A percentile compares a stretch with the other conserved stretches of the same genome.
phyloP scores from a whole-genome alignment of 1,140 invertebrate genomes.

The Stenopsyche tienmushanensis region DNA sequence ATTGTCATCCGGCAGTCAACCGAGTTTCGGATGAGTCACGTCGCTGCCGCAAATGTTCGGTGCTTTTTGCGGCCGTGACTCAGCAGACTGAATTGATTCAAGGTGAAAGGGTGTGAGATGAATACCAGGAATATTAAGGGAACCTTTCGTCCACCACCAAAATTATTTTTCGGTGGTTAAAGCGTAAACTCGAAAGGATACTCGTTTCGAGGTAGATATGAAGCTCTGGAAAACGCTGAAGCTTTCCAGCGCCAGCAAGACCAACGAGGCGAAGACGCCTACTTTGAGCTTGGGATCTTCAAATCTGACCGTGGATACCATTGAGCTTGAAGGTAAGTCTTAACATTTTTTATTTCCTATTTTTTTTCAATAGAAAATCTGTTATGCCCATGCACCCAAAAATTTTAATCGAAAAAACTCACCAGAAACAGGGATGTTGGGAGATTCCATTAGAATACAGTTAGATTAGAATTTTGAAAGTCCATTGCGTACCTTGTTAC shows the following conservation, averaged over 20 bases:
- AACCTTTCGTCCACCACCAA: background rate
- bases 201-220: conserved; percentile 19
- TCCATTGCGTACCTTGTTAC: no score
- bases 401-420: no score
- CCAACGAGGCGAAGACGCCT: conserved; percentile 18
- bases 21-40: background rate
- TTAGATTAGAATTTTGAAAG: no score
- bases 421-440: no score
- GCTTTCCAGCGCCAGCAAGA: conserved; percentile 16
- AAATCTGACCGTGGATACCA: conserved; percentile 30
- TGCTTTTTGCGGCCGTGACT: background rate
- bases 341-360: no score
- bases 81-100: background rate
- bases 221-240: conserved; percentile 40
- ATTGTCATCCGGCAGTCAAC: background rate
- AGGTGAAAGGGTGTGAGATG: conserved; percentile 15
- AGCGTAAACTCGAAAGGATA: background rate
- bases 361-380: no score
- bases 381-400: no score
- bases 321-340: conserved; percentile 39
- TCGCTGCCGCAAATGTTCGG: background rate
- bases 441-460: no score
- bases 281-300: conserved; percentile 9
- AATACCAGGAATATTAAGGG: conserved; percentile 3
- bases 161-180: conserved; percentile 7